Evolutionary conservation across 2,113 vertebrate genomes (phyloP), one percentile per base, ranked within the genome.

Genomic region (Dendropsophus ebraccatus): DNA sequence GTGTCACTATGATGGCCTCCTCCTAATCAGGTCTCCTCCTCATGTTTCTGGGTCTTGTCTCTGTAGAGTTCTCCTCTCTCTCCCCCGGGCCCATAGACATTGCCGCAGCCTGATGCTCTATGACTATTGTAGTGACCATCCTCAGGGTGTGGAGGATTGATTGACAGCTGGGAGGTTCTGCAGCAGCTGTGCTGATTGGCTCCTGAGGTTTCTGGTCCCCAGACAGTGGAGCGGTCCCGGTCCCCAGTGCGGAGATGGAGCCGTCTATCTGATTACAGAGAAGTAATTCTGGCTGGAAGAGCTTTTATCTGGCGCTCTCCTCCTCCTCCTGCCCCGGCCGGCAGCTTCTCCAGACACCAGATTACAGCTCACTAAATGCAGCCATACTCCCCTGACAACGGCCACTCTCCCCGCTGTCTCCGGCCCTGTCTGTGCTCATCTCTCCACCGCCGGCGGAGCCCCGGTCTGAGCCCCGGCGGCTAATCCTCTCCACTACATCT

Each of bases 211-310:
- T 12, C 73, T 5, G 45, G 1, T 25, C 14, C n/a, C 1, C n/a
- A 10, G n/a, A 28, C 45, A 14, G 2, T 14, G 45, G 41, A 28
- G 62, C 0, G 25, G 62, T 49, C 16, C 10, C 3, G 41, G 47
- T 49, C n/a, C 32, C 60, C 13, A 4, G 58, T 49, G 58, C 23
- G 19, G 35, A 6, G 58, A 81, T 80, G 79, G 32, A 70, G 45
- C 35, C 81, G 28, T 54, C 67, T 58, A 56, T 83, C 67, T 73
- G 72, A 83, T 83, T 83, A 73, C 56, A 32, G 5, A 37, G 32
- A 73, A 56, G 21, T n/a, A 82, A 30, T 83, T 30, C 30, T 35
- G 16, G 1, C 19, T 52, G 47, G 49, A 70, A 70, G 67, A 72
- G 81, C 49, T 72, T 54, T 54, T 58, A 72, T 17, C 30, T 1